Conservation (phyloP, 2,888 invertebrate species). For the Microctonus brassicae region DNA sequence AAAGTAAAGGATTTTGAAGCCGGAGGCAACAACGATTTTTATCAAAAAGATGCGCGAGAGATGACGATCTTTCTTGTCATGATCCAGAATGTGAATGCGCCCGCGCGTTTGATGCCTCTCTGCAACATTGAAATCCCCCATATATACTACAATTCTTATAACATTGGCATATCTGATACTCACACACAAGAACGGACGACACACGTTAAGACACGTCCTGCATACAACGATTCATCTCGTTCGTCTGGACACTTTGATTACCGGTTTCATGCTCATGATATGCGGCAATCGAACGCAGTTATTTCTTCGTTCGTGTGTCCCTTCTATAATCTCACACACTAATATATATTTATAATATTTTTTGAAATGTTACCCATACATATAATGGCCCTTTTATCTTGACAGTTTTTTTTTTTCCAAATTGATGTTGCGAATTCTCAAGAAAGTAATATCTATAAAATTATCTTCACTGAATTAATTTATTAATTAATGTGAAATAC, state of each 20-base stretch:
- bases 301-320: conserved; percentile 28
- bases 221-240: conserved; percentile 63
- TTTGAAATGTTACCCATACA: background rate
- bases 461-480: background rate
- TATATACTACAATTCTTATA: conserved; percentile 9
- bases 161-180: conserved; percentile 11
- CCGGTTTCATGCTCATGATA: conserved; percentile 62
- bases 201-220: conserved; percentile 44
- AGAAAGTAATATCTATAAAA: background rate
- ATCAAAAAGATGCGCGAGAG: conserved; percentile 51
- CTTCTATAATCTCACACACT: conserved; percentile 9
- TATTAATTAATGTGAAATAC: background rate
- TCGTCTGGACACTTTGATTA: conserved; percentile 66
- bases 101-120: background rate
- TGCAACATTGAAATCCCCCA: conserved; percentile 27
- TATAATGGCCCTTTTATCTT: background rate
- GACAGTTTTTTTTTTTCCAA: background rate
- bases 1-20: conserved; percentile 18
- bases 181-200: conserved; percentile 12
- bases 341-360: conserved; percentile 22
- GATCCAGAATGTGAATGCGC: background rate
- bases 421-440: background rate
- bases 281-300: conserved; percentile 52
- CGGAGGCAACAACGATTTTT: conserved; percentile 57
- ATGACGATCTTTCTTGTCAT: conserved; percentile 33